phyloP scores from a whole-genome alignment of 2,888 invertebrate species.

The Erynnis tages region DNA sequence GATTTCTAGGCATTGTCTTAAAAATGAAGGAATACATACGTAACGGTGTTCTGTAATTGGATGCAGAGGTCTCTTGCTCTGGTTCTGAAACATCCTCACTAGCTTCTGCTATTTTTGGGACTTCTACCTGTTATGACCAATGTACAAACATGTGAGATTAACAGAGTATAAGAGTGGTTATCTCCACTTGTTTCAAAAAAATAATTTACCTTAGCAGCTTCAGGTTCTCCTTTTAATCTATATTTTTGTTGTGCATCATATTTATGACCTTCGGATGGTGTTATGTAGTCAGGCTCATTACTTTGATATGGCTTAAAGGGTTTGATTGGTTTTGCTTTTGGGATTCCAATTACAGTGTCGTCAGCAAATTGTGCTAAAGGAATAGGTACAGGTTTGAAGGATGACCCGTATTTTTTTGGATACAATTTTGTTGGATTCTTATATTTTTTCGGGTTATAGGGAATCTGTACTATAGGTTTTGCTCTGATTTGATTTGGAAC shows the following conservation, averaged over 20 bases:
- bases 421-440: constrained; percentile 77
- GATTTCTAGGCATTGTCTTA: too few relatives aligned
- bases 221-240: constrained; percentile 58
- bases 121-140: constrained; percentile 2
- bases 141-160: too few relatives aligned
- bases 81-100: constrained; percentile 42
- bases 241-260: constrained; percentile 76
- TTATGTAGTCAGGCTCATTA: constrained; percentile 49
- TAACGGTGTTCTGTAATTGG: constrained; percentile 60
- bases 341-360: constrained; percentile 53
- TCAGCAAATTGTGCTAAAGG: constrained; percentile 60
- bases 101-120: background rate
- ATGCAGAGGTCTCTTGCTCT: constrained; percentile 69
- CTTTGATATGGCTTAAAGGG: constrained; percentile 58
- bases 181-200: too few relatives aligned
- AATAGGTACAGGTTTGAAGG: constrained; percentile 70
- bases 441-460: constrained; percentile 37
- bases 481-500: constrained; percentile 32
- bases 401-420: constrained; percentile 81
- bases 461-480: constrained; percentile 51
- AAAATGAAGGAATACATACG: too few relatives aligned
- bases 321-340: constrained; percentile 68
- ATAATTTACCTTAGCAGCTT: constrained; percentile 29
- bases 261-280: constrained; percentile 57
- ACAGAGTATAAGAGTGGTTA: too few relatives aligned